phyloP scores from a whole-genome alignment of 2,888 invertebrate genomes.

The Eupsilia transversa region DNA sequence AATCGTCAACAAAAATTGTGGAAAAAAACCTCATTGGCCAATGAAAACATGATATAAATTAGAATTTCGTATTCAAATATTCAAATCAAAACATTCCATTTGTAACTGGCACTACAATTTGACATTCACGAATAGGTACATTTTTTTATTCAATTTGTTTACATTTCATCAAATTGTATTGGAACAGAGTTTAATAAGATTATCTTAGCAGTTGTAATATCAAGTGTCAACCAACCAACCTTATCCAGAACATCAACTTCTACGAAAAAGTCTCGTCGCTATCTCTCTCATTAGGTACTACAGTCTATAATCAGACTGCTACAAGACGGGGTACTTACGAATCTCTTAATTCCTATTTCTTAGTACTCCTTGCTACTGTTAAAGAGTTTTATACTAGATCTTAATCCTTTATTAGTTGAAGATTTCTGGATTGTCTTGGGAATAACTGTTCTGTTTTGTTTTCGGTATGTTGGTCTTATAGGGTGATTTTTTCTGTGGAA shows the following conservation, averaged over 20 bases:
- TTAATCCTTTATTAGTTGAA: slow-evolving; percentile 31
- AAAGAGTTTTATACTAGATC: slow-evolving; percentile 22
- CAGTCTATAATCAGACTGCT: slow-evolving; percentile 40
- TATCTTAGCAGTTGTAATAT: not conserved
- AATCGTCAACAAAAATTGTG: not conserved
- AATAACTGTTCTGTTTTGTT: not conserved
- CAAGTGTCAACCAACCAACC: not conserved
- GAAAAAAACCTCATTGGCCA: not conserved
- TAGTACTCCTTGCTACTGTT: slow-evolving; percentile 15
- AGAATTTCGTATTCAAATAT: not conserved
- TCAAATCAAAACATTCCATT: not conserved
- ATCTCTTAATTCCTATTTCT: slow-evolving; percentile 47
- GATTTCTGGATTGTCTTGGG: not conserved
- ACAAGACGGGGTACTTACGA: slow-evolving; percentile 15
- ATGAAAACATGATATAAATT: not conserved
- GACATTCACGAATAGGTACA: not conserved
- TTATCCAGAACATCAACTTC: slow-evolving; percentile 17
- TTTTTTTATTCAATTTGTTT: not conserved
- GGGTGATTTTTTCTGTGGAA: too few relatives aligned
- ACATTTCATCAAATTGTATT: not conserved
- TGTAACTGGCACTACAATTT: not conserved
- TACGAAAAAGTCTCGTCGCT: not conserved
- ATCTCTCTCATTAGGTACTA: slow-evolving; percentile 35
- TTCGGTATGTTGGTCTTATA: not conserved
- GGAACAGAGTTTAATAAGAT: not conserved